A percentile compares a stretch with the other conserved stretches of the same genome.
Evolutionary conservation across 2,797 vertebrate species (phyloP).

Genomic region (Sparidentex hasta): DNA sequence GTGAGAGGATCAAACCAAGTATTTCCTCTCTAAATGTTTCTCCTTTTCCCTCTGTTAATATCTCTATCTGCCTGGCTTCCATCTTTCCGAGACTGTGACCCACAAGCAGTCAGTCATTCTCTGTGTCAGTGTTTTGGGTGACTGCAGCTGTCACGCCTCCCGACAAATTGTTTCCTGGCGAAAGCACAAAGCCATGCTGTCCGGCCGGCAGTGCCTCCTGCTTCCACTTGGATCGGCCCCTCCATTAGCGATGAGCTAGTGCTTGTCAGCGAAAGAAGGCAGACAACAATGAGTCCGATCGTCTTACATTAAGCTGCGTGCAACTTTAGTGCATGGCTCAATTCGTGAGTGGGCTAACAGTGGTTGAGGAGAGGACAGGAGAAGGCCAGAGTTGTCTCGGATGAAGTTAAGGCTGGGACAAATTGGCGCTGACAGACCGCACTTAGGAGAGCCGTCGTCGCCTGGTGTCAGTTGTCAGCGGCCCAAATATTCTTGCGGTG

Average conservation of each 20-base stretch:
- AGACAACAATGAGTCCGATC: conserved; percentile 68
- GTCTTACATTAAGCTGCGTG: conserved; percentile 61
- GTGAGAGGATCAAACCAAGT: conserved; percentile 47
- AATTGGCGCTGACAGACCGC: conserved; percentile 82
- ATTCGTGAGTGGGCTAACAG: conserved; percentile 55
- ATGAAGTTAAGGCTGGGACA: conserved; percentile 63
- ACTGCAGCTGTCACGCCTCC: conserved; percentile 59
- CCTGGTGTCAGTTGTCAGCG: conserved; percentile 73
- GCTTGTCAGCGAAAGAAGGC: conserved; percentile 62
- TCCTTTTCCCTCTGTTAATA: conserved; percentile 23
- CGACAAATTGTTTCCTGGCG: conserved; percentile 71
- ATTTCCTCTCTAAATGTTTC: conserved; percentile 37
- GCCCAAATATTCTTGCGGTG: conserved; percentile 55
- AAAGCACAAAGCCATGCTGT: conserved; percentile 54
- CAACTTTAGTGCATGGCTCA: conserved; percentile 61
- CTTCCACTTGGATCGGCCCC: conserved; percentile 49
- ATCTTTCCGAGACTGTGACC: conserved; percentile 46
- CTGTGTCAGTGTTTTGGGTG: conserved; percentile 63
- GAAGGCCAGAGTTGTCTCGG: conserved; percentile 55
- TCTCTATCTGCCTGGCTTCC: conserved; percentile 40
- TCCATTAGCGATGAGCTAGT: conserved; percentile 75
- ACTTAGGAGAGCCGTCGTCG: conserved; percentile 75
- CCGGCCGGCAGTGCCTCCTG: conserved; percentile 41
- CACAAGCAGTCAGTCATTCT: conserved; percentile 52
- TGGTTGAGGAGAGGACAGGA: conserved; percentile 52